phyloP scores from a whole-genome alignment of 1,140 invertebrate species.

The Dreissena polymorpha region DNA sequence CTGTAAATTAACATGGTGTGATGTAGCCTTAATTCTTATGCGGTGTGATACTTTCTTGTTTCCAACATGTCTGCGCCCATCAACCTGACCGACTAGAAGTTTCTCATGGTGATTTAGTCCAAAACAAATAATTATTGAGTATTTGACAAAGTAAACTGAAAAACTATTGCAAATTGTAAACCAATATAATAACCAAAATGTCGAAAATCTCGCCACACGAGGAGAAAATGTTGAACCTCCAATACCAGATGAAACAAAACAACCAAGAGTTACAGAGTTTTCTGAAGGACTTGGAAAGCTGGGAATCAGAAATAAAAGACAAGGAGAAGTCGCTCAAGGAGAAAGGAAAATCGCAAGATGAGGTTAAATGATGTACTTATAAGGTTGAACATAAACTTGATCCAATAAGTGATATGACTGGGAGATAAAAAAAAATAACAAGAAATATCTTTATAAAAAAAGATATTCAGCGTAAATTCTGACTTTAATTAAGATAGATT shows the following conservation, averaged over 20 bases:
- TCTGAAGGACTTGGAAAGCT: slow-evolving; percentile 88
- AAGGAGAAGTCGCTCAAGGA: slow-evolving; percentile 85
- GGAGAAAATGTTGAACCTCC: slow-evolving; percentile 74
- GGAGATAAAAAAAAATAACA: no score
- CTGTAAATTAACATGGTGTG: no score
- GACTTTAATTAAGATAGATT: no score
- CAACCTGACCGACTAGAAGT: not conserved
- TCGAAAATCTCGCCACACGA: slow-evolving; percentile 63
- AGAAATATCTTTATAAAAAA: no score
- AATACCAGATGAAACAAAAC: slow-evolving; percentile 82
- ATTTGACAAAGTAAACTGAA: not conserved
- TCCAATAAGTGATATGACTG: no score
- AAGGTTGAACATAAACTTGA: no score
- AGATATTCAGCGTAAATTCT: no score
- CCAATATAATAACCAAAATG: slow-evolving; percentile 4
- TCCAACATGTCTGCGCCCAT: slow-evolving; percentile 73
- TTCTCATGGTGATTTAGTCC: not conserved
- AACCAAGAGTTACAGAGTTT: slow-evolving; percentile 86
- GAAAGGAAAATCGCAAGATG: slow-evolving; percentile 54
- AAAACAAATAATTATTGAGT: not conserved
- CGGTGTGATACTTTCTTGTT: not conserved
- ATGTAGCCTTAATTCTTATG: no score
- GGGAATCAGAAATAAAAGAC: slow-evolving; percentile 91
- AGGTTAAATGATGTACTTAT: no score
- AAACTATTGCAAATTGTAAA: not conserved